Conservation (phyloP, 2,888 invertebrate genomes). For the Saturnia japonica region DNA sequence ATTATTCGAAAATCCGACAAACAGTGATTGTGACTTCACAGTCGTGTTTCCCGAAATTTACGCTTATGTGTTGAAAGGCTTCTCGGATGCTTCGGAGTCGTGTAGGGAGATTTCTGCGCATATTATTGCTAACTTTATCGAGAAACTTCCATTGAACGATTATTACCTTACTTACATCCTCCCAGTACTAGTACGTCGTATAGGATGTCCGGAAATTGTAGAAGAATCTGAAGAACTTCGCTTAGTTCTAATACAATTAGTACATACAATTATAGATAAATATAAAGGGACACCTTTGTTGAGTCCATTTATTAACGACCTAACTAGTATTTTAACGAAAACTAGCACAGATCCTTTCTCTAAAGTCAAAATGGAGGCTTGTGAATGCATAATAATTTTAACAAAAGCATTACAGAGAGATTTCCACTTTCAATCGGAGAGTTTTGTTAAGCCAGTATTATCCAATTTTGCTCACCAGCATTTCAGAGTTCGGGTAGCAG, state of each 20-base stretch:
- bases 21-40: constrained; percentile 63
- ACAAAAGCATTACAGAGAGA: constrained; percentile 84
- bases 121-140: constrained; percentile 81
- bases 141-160: constrained; percentile 84
- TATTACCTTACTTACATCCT: constrained; percentile 89
- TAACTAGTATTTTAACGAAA: constrained; percentile 86
- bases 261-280: constrained; percentile 84
- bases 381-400: constrained; percentile 85
- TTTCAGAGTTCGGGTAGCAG: constrained; percentile 88
- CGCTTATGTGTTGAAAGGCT: constrained; percentile 69
- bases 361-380: constrained; percentile 90
- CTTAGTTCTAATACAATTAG: constrained; percentile 84
- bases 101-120: constrained; percentile 83
- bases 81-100: constrained; percentile 82
- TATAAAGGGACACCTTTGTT: constrained; percentile 83
- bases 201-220: constrained; percentile 88
- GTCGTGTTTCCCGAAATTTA: constrained; percentile 64
- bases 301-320: constrained; percentile 87
- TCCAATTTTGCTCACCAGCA: constrained; percentile 91
- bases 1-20: constrained; percentile 64
- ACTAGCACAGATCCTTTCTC: constrained; percentile 90
- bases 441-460: constrained; percentile 87
- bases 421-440: constrained; percentile 89
- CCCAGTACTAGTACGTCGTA: constrained; percentile 88
- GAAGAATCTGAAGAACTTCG: constrained; percentile 91